These are phyloP conservation scores for Oscheius sp. DNA, from an alignment of 2,888 invertebrate species.

Conservation along the genomic window DNA sequence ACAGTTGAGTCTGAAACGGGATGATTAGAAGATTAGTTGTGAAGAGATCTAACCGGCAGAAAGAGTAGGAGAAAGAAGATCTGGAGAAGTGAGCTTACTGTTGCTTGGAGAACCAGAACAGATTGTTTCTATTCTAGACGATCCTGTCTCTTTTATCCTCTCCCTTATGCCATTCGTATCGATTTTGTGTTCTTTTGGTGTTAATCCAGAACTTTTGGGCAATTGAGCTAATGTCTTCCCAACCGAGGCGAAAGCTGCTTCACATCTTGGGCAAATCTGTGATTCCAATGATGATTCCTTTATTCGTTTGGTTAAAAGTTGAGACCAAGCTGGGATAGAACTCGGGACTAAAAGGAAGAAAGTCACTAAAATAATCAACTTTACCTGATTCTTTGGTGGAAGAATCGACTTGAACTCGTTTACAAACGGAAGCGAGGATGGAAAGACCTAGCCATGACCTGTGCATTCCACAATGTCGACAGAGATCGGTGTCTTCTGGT, in stretches of 20 bases:
- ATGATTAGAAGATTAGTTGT: not conserved
- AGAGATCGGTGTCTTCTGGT: slow-evolving; percentile 8
- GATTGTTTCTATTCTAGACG: slow-evolving; percentile 10
- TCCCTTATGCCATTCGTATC: slow-evolving; percentile 35
- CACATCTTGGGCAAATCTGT: slow-evolving; percentile 45
- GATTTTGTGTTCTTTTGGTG: slow-evolving; percentile 30
- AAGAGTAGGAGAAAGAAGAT: not conserved
- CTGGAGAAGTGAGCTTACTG: not conserved
- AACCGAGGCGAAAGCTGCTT: slow-evolving; percentile 36
- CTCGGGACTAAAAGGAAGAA: not conserved
- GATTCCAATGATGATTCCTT: not conserved
- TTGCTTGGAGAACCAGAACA: not conserved
- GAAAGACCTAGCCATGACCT: slow-evolving; percentile 40
- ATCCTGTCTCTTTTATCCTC: slow-evolving; percentile 10
- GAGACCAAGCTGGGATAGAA: not conserved
- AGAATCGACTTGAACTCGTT: slow-evolving; percentile 1
- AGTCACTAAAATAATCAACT: too few species aligned
- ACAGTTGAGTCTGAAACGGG: not conserved
- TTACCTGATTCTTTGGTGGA: not conserved
- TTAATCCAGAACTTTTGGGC: slow-evolving; percentile 24
- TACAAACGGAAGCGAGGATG: slow-evolving; percentile 38
- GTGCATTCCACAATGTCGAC: slow-evolving; percentile 39
- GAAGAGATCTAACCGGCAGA: not conserved
- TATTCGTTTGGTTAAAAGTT: not conserved
- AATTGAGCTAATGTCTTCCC: slow-evolving; percentile 31